Base-by-base conservation (phyloP, 1,140 invertebrate genomes). In the Phenacoccus solenopsis region DNA sequence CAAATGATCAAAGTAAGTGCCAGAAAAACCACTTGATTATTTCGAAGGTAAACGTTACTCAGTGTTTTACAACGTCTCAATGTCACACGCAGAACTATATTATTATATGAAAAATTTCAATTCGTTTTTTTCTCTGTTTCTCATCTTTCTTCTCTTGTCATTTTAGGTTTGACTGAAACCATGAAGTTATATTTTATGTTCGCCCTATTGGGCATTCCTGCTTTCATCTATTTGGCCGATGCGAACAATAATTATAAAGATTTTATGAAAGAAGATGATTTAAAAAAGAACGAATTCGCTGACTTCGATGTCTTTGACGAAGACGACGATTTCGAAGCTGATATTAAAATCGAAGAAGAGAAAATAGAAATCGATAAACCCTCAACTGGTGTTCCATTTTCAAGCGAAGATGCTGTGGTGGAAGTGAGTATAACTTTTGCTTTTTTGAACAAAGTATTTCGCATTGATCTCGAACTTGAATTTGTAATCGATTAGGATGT, bases 401-500 rank as follows among this genome's bases (percentile, higher is more conserved):
- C 22, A 3, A 22, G 4, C 2, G 59, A 64, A 64, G 59, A 64
- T 25, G 22, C 25, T 2, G 59, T 64, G 22, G 59, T 64, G 10
- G 59, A 64, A 22, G 59, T 64, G 25, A 64, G 16, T 1, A 10
- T 64, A 24, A 38, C 9, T 9, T 38, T 10, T 38, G 32, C 32
- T 38, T 9, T 64, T 10, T 70, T 10, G 24, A 70, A 73, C 12
- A 3, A 49, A 2, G 38, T 68, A 61, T 67, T 67, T 59, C n/a
- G 2, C 20, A 49, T 30, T 13, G 1, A 59, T 13, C 13, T 16
- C 24, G 7, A 22, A 49, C 61, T 71, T 70, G 69, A 30, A 61
- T 13, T 13, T 20, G 32, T 16, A 9, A 32, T 68, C 70, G 74
- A 72, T 28, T 78, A 85, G 78, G 88, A 90, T 79, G 87, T 88